phyloP scores from a whole-genome alignment of 2,797 vertebrate species.

The Euphonia xanthogaster region DNA sequence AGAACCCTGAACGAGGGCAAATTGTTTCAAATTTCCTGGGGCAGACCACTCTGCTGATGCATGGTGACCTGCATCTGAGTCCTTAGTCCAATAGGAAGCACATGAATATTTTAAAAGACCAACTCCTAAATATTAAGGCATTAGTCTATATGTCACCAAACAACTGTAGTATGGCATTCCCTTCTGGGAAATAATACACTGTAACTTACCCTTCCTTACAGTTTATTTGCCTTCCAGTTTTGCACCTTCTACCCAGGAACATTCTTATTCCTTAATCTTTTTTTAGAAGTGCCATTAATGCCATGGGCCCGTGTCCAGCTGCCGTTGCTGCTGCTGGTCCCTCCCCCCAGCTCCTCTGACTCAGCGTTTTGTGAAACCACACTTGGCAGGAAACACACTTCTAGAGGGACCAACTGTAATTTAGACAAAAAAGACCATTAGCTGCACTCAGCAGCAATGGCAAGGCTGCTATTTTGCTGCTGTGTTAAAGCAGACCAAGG shows the following conservation, averaged over 20 bases:
- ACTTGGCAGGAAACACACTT: constrained; percentile 50
- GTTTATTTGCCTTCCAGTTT: background rate
- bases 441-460: constrained; percentile 24
- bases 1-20: background rate
- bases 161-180: background rate
- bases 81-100: background rate
- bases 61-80: background rate
- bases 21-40: background rate
- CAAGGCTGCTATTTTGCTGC: background rate
- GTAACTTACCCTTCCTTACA: background rate
- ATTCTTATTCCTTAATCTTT: background rate
- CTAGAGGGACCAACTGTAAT: constrained; percentile 47
- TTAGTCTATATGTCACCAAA: background rate
- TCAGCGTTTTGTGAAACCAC: constrained; percentile 36
- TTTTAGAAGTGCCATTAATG: background rate
- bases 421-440: constrained; percentile 53
- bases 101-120: constrained; percentile 13
- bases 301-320: background rate
- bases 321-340: background rate
- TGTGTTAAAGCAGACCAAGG: background rate
- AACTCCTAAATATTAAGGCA: background rate
- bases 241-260: background rate
- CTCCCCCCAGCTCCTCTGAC: constrained; percentile 39
- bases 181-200: background rate
- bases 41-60: background rate